Evolutionary conservation across 1,140 invertebrate genomes (phyloP), one percentile per base, ranked within the genome.

Genomic region (Planococcus citri): DNA sequence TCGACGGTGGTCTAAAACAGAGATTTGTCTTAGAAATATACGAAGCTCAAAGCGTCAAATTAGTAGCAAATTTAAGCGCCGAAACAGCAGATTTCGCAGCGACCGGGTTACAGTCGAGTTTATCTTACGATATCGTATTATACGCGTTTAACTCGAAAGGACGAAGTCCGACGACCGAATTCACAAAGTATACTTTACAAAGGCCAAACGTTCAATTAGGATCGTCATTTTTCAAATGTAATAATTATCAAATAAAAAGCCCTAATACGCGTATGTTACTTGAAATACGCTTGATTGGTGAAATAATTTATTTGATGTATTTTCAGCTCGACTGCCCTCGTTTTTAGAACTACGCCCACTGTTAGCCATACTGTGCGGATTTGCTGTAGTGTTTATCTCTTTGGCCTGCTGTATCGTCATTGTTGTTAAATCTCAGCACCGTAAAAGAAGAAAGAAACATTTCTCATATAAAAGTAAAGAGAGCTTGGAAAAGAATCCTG

Each of bases 11-110:
- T 37, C 79, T 91, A 37, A 83, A 83, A 20, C 89, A 91, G 78
- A 82, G 83, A 75, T 91, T 90, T 79, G 83, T 87, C 25, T 83
- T 90, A 76, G 87, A 90, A 78, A 84, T 91, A 70, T 85, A 84
- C 71, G 69, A 68, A 22, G 33, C 64, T 0, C 69, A 68, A 1
- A 68, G 25, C 4, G 75, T 76, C 6, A 77, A 79, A 57, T 78
- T 80, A 4, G 79, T 81, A 17, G 79, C 80, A 72, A 76, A 85
- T 33, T 78, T 84, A 27, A 81, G 79, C 74, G 84, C 83, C 74
- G 77, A 84, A 73, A 82, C 78, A 27, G 85, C 88, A 1, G 80
- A 81, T 60, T 88, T 89, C 76, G 81, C 82, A 64, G 83, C 88
- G 41, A 80, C 80, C 69, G 84, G 83, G 27, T 77, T 88, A 71